Evolutionary conservation across 1,140 invertebrate species (phyloP), one percentile per base, ranked within the genome.

Genomic region (Heliconius himera): DNA sequence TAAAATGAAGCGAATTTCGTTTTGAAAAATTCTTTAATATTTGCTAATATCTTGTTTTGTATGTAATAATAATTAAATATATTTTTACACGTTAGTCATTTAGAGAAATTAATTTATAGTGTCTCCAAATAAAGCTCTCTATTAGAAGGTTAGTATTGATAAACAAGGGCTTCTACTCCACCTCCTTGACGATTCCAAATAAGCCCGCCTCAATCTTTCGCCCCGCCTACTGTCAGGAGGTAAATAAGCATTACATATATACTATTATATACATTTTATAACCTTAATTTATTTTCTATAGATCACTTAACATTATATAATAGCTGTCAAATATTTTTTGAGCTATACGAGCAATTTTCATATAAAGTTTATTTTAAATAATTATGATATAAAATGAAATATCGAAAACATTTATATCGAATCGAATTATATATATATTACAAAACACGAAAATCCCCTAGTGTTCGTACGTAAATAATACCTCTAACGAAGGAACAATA

Each of bases 151-250:
- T 76, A 81, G 79, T 85, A 88, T 90, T 89, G 83, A 90, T 89
- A 92, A 92, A 91, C 87, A 91, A 90, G 83, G 85, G 87, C 82
- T 83, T 88, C 86, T 82, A 84, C 90, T 92, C 89, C 91, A 89
- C 92, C 91, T 93, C 90, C 90, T 90, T 92, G 90, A 91, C 90
- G 87, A 91, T 90, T 87, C 84, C 87, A 91, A 92, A 93, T 91
- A 94, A 92, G 87, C 89, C 93, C 91, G 91, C 91, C 93, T 93
- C 88, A 83, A 88, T 88, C 86, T 83, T 85, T 89, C 82, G 91
- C 93, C 86, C 90, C 93, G 92, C 93, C 93, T 94, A 90, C 92
- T 85, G 80, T 83, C 83, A 49, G 84, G 79, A 86, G 84, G 86
- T 93, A 94, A 88, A 93, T 93, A 91, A 86, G 84, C 9, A 36